Evolutionary conservation across 2,113 vertebrate genomes (phyloP), one percentile per base, ranked within the genome.

Genomic region (Nycticorax nycticorax): DNA sequence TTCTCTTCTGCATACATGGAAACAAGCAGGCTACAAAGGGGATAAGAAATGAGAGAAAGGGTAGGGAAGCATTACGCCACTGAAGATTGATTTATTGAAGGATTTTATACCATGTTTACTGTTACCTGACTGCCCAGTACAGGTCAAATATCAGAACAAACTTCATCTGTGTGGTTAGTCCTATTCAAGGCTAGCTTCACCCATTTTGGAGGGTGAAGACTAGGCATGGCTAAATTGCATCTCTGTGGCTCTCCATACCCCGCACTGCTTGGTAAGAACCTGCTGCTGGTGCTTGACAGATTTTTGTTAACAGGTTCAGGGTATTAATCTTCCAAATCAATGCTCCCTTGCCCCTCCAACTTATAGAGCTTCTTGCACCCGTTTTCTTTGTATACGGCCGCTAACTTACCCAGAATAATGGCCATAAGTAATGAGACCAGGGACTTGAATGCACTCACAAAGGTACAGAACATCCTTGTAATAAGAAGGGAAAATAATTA

Each of bases 331-430:
- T 74, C 27, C 33, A 37, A 76, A n/a, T 50, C 32, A 73, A 26
- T 10, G 12, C 0, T 1, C 23, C 8, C 17, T 21, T 13, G 23
- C 8, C 33, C 22, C 21, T 30, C 33, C 19, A 45, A 10, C 20
- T 45, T 56, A 45, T 0, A 66, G 35, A 88, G 53, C 8, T 59
- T n/a, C 75, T 30, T 85, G 33, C 35, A 66, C 8, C 16, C 21
- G 6, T 56, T 72, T 87, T 74, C 3, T 1, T 52, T 59, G n/a
- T 17, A 41, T 48, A 23, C 0, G 0, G 5, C 18, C n/a, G 43
- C 56, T 67, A 35, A 41, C 84, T 71, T 47, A 74, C 47, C n/a
- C 39, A 64, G 30, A 8, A 5, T 45, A 75, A 82, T 6, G 22
- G 16, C 35, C 8, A 1, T 28, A 47, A 52, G 11, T 52, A 43